Evolutionary conservation across 2,797 vertebrate species (phyloP).

Genomic region (Acanthopagrus latus): DNA sequence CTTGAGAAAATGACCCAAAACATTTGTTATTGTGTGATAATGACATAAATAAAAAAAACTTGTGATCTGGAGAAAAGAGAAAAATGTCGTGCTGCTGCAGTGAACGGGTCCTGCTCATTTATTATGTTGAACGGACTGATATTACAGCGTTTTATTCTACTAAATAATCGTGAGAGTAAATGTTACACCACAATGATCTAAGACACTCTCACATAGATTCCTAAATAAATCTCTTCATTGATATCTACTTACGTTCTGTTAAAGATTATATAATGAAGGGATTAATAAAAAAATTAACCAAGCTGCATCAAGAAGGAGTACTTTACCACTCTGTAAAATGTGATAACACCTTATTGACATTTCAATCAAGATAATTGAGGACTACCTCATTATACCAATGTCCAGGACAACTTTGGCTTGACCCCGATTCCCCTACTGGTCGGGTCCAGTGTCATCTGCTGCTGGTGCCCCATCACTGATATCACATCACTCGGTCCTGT

Average conservation of each 20-base stretch:
- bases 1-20: no score
- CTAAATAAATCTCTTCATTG: slow-evolving; percentile 22
- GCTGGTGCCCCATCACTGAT: slow-evolving; percentile 63
- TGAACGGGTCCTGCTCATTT: neutral
- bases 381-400: neutral
- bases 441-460: slow-evolving; percentile 37
- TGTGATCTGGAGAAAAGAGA: no score
- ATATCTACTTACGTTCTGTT: neutral
- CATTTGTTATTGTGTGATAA: no score
- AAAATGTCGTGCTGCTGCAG: neutral
- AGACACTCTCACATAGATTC: slow-evolving; percentile 4
- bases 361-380: slow-evolving; percentile 14
- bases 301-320: neutral
- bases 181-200: neutral
- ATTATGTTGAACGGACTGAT: neutral
- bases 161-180: neutral
- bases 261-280: neutral
- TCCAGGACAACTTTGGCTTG: slow-evolving; percentile 21
- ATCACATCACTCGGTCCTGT: slow-evolving; percentile 71
- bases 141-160: neutral
- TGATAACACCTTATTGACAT: neutral
- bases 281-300: neutral
- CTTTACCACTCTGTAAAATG: neutral
- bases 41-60: no score
- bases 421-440: slow-evolving; percentile 27